These are phyloP conservation scores for Lasius fuliginosus DNA, from an alignment of 2,888 invertebrate genomes.

Conservation along the genomic window DNA sequence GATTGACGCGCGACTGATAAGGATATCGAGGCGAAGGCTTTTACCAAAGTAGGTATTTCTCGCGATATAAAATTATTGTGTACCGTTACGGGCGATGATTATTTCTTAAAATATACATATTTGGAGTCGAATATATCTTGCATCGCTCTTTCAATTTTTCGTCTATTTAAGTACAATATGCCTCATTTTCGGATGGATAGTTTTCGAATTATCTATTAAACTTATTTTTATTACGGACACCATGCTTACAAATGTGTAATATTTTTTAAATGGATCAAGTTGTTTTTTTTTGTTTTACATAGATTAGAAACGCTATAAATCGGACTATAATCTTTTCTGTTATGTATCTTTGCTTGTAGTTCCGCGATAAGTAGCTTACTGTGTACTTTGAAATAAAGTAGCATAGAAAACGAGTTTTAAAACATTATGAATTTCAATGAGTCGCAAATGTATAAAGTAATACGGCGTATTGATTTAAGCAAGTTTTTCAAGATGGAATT, in stretches of 20 bases:
- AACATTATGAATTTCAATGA: conserved; percentile 1
- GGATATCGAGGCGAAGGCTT: neutral
- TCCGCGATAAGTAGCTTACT: conserved; percentile 15
- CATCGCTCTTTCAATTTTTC: neutral
- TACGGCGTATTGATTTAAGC: neutral
- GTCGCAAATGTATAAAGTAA: neutral
- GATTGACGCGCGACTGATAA: neutral
- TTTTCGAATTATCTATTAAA: neutral
- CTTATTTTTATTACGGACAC: neutral
- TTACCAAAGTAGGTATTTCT: neutral
- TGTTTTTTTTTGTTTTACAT: neutral
- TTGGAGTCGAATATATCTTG: neutral
- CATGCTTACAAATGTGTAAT: neutral
- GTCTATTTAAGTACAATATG: neutral
- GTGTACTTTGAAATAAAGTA: neutral
- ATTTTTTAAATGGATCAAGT: neutral
- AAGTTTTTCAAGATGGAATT: neutral
- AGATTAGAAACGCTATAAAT: neutral
- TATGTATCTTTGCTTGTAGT: neutral
- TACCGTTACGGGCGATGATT: neutral
- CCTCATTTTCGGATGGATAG: too few relatives aligned
- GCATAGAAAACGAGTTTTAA: neutral
- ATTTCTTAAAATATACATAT: neutral
- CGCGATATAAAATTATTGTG: neutral
- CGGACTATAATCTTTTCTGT: neutral